These are phyloP conservation scores for Coregonus ussuriensis DNA, from an alignment of 2,797 vertebrate species.

Conservation along the genomic window DNA sequence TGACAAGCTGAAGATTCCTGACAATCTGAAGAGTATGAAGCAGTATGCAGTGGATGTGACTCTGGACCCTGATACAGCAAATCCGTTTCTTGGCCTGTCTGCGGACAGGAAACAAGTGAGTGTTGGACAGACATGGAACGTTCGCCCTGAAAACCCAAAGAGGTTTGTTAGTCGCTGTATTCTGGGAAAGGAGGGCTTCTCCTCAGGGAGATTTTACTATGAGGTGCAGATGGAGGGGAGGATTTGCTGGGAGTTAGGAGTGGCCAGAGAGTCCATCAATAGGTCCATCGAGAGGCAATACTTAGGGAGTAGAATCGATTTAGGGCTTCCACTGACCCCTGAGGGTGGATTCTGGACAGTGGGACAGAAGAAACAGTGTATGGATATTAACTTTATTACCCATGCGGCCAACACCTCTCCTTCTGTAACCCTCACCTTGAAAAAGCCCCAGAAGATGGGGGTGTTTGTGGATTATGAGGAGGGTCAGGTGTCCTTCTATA, in stretches of 20 bases:
- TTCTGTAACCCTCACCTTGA: not conserved
- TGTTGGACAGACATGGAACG: not conserved
- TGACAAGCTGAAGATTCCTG: not conserved
- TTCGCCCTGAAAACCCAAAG: not conserved
- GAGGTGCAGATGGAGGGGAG: not conserved
- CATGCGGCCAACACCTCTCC: not conserved
- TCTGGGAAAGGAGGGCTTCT: not conserved
- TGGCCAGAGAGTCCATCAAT: too few species aligned
- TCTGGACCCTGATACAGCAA: not conserved
- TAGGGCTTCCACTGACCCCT: not conserved
- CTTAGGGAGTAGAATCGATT: accelerated
- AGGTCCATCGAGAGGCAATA: too few species aligned
- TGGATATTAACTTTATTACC: too few species aligned
- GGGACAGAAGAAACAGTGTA: not conserved
- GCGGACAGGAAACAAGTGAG: not conserved
- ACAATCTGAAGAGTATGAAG: not conserved
- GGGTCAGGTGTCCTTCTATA: too few species aligned
- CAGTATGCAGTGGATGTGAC: not conserved
- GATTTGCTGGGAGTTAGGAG: not conserved
- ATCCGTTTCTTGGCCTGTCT: not conserved
- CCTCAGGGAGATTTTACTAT: not conserved
- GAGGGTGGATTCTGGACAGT: not conserved
- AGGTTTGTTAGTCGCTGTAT: not conserved
- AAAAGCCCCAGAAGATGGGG: too few species aligned
- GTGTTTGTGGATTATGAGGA: too few species aligned